phyloP scores from a whole-genome alignment of 2,888 invertebrate genomes.

The Limnephilus lunatus region DNA sequence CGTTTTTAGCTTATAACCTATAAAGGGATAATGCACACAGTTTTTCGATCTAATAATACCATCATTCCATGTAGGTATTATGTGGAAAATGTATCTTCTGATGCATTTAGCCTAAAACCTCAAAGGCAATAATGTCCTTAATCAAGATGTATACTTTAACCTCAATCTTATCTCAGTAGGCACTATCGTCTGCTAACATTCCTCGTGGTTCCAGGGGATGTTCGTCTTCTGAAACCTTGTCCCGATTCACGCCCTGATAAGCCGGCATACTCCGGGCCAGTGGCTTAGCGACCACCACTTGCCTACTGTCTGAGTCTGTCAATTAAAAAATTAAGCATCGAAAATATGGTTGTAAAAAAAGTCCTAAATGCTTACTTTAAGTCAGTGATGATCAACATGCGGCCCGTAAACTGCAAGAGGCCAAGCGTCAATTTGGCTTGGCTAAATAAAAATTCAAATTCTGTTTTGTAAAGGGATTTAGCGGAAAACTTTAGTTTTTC shows the following conservation, averaged over 20 bases:
- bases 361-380: neutral
- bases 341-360: neutral
- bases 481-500: too few species aligned
- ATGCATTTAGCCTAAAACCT: neutral
- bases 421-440: too few species aligned
- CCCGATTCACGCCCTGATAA: conserved; percentile 36
- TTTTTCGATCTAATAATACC: too few species aligned
- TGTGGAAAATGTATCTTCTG: neutral
- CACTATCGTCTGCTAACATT: neutral
- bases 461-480: too few species aligned
- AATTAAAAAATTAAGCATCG: neutral
- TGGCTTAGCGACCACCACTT: neutral
- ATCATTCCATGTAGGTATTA: too few species aligned
- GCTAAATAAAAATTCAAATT: too few species aligned
- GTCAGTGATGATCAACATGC: too few species aligned
- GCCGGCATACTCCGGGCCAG: conserved; percentile 11
- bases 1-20: too few species aligned
- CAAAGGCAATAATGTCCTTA: neutral
- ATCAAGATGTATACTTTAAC: conserved; percentile 34
- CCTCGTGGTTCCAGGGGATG: conserved; percentile 15
- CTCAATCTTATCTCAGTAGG: conserved; percentile 14
- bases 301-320: neutral
- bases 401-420: too few species aligned
- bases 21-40: too few species aligned
- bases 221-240: conserved; percentile 22